Base-by-base conservation (phyloP, 2,888 invertebrate species). In the Chymomyza caudatula region DNA sequence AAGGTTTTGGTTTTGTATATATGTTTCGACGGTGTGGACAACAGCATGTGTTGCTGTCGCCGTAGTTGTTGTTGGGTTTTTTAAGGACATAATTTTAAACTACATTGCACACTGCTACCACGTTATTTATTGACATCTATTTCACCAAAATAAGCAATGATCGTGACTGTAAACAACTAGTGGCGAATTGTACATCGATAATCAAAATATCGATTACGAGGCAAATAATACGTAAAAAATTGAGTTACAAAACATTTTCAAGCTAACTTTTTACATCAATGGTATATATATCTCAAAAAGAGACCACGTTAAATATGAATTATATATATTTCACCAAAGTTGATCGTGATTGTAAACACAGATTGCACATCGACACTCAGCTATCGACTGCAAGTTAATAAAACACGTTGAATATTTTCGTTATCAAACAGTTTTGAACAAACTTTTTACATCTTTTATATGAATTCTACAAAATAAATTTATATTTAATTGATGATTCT, bases 1-100 rank as follows among this genome's bases (percentile, higher is more conserved):
- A 13, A 82, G 23, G 56, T 82, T 82, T 58, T 86, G 85, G 22
- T 82, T 82, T 22, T 85, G 79, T 22, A 82, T 86, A 55, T 73
- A 86, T 1, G 67, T 59, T 2, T 85, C 83, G n/a, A 82, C 47
- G 3, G 73, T 75, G 54, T 78, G 74, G 1, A 81, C 86, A 20
- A 86, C 85, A 0, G 85, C 86, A 23, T 81, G 69, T 0, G 85
- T 81, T 22, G 63, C 61, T 4, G 80, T 81, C 2, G 71, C 42
- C 20, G 77, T 80, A 37, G 62, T 76, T 19, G 71, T 69, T 69
- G 70, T 86, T 20, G 71, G 84, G 4, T 67, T 20, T 11, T 69
- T 69, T 51, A 86, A 19, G 0, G 86, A 53, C 80, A 80, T 80
- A 20, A 42, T 25, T 23, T 54, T 54, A 53, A 47, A 47, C 6